phyloP scores from a whole-genome alignment of 2,113 vertebrate species.

The Xiphophorus hellerii region DNA sequence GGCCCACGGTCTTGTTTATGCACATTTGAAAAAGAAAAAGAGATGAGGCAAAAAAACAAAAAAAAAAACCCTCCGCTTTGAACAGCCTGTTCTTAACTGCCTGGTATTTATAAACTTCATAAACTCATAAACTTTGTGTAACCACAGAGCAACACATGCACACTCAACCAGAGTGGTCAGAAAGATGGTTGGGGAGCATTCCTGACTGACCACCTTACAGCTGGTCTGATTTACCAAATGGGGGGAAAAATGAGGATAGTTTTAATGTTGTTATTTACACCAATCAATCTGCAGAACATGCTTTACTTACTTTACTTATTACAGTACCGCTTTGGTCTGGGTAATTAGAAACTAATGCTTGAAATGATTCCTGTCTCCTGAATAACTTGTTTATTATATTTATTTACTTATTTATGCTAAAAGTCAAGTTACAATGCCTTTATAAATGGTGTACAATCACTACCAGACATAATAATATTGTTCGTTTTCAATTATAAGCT shows the following conservation, averaged over 20 bases:
- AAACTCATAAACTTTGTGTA: not conserved
- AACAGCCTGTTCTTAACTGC: not conserved
- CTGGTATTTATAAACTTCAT: not conserved
- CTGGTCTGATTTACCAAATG: no score
- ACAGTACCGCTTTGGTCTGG: not conserved
- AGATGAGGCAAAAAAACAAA: no score
- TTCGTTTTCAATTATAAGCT: not conserved
- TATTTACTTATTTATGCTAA: no score
- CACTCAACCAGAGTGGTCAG: not conserved
- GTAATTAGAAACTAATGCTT: not conserved
- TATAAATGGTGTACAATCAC: not conserved
- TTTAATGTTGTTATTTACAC: no score
- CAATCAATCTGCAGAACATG: no score
- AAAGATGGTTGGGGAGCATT: no score
- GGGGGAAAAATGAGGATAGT: no score
- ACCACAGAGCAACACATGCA: not conserved
- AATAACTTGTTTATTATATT: not conserved
- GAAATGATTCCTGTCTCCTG: not conserved
- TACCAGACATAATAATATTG: not conserved
- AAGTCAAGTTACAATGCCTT: not conserved
- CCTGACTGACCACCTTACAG: no score
- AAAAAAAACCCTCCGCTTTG: no score
- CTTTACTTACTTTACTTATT: not conserved
- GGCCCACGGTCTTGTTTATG: not conserved
- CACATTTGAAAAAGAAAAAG: no score